These are phyloP conservation scores for Hyphantria cunea DNA, from an alignment of 1,140 invertebrate genomes.

Conservation along the genomic window DNA sequence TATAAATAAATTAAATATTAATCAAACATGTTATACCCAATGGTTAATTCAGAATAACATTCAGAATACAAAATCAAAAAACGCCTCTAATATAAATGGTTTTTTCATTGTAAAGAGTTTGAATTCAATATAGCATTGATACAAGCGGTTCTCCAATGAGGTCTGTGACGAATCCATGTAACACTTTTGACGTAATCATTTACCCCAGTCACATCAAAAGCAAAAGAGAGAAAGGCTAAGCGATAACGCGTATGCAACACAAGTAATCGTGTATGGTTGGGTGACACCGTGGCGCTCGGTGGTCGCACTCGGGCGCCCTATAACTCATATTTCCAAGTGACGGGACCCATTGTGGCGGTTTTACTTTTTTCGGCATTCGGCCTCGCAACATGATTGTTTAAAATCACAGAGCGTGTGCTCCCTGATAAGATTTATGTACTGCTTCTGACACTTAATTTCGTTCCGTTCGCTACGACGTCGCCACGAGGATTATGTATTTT, in stretches of 20 bases:
- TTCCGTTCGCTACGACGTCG: conserved; percentile 40
- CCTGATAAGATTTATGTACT: conserved; percentile 53
- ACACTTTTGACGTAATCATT: conserved; percentile 13
- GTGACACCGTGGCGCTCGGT: conserved; percentile 3
- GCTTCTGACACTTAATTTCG: conserved; percentile 53
- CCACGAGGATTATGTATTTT: conserved; percentile 26
- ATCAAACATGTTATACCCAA: no score
- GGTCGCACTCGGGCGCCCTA: conserved; percentile 26
- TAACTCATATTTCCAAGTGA: conserved; percentile 43
- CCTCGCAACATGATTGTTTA: conserved; percentile 49
- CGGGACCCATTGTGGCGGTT: conserved; percentile 38
- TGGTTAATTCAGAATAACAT: no score
- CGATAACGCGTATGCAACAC: conserved; percentile 22
- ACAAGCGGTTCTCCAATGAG: no score
- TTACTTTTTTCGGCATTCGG: conserved; percentile 40
- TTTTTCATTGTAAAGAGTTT: no score
- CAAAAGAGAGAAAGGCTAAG: conserved; percentile 6
- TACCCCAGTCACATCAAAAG: conserved; percentile 17
- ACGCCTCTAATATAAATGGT: no score
- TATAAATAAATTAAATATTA: no score
- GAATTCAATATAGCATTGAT: no score
- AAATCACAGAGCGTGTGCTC: conserved; percentile 47
- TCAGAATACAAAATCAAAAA: no score
- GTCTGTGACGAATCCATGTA: no score
- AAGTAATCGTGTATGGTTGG: background rate